phyloP scores from a whole-genome alignment of 2,797 vertebrate species.

The Phataginus tetradactyla region DNA sequence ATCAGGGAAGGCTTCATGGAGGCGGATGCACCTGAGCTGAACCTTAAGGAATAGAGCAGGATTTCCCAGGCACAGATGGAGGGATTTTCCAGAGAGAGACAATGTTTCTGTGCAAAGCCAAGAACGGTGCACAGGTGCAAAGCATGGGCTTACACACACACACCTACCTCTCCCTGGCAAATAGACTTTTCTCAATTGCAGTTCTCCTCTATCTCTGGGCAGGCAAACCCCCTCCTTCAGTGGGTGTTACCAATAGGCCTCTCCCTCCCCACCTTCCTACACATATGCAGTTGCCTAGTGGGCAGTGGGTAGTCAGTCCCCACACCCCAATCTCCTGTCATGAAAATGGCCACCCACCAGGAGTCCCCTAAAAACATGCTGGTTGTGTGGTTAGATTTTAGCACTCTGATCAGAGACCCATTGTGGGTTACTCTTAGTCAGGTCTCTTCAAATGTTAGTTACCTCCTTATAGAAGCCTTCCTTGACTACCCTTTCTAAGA shows the following conservation, averaged over 20 bases:
- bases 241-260: not conserved
- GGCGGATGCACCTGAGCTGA: not conserved
- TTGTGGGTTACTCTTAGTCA: not conserved
- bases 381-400: constrained; percentile 17
- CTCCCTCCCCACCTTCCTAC: not conserved
- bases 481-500: not conserved
- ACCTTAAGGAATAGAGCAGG: not conserved
- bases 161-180: not conserved
- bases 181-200: not conserved
- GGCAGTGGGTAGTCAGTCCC: not conserved
- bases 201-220: not conserved
- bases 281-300: not conserved
- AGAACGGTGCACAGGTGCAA: not conserved
- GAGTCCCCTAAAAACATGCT: not conserved
- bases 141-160: not conserved
- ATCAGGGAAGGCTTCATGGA: not conserved
- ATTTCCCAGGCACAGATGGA: not conserved
- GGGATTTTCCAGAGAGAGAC: not conserved
- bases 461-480: not conserved
- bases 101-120: not conserved
- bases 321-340: not conserved
- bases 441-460: constrained; percentile 40
- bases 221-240: not conserved
- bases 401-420: not conserved
- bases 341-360: not conserved